phyloP scores from a whole-genome alignment of 2,113 vertebrate species.

The Pampusana beccarii region DNA sequence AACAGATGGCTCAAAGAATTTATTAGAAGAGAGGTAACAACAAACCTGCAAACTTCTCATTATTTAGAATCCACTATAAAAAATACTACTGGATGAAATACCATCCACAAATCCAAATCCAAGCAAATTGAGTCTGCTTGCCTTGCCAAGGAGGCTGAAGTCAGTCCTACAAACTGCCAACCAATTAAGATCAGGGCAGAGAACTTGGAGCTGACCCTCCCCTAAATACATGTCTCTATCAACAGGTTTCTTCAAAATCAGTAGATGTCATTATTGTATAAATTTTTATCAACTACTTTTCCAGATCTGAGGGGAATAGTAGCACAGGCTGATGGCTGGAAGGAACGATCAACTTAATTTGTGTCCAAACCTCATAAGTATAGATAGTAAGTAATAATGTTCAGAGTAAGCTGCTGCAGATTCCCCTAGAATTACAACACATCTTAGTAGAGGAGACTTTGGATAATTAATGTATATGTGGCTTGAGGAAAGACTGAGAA shows the following conservation, averaged over 20 bases:
- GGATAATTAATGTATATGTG: neutral
- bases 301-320: neutral
- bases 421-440: neutral
- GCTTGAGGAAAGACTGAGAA: neutral
- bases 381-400: neutral
- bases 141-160: neutral
- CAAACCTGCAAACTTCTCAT: neutral
- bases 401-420: conserved; percentile 11
- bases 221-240: neutral
- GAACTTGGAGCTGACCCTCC: neutral
- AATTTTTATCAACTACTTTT: neutral
- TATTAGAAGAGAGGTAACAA: neutral
- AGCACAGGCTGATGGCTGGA: neutral
- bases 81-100: neutral
- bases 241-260: neutral
- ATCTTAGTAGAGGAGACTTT: neutral
- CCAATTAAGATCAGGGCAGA: neutral
- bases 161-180: neutral
- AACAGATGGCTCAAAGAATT: neutral
- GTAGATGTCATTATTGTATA: neutral
- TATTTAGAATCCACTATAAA: neutral
- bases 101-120: neutral
- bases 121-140: neutral
- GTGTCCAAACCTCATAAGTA: neutral
- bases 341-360: neutral